Percentiles rank a stretch among this genome's conserved stretches.
phyloP scores from a whole-genome alignment of 2,888 invertebrate species.

The Parnassius orleans region DNA sequence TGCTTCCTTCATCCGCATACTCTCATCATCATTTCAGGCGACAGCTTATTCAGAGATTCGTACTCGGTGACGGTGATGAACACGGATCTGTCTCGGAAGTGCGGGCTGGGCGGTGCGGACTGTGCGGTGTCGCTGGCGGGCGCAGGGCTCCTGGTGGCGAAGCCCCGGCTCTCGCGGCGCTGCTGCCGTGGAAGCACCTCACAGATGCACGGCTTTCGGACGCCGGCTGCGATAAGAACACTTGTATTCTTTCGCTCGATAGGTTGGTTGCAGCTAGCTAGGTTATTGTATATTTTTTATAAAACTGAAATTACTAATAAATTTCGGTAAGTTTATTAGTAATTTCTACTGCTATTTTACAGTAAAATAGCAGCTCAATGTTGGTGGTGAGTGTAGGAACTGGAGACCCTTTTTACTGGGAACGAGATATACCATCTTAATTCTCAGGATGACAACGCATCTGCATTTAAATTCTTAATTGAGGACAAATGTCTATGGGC shows the following conservation, averaged over 20 bases:
- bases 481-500: no score
- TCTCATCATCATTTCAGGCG: slow-evolving; percentile 59
- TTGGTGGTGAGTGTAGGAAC: no score
- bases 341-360: no score
- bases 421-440: no score
- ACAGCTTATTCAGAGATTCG: slow-evolving; percentile 68
- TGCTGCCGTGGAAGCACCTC: slow-evolving; percentile 83
- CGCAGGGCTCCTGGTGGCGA: slow-evolving; percentile 79
- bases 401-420: no score
- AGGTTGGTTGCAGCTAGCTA: slow-evolving; percentile 61
- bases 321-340: no score
- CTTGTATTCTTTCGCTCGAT: slow-evolving; percentile 83
- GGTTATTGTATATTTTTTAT: no score
- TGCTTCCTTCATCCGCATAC: slow-evolving; percentile 39
- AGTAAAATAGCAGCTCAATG: no score
- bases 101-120: slow-evolving; percentile 81
- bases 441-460: no score
- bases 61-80: slow-evolving; percentile 83
- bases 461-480: no score
- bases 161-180: slow-evolving; percentile 69
- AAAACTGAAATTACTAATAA: no score
- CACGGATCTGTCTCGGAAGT: slow-evolving; percentile 82
- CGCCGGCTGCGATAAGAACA: slow-evolving; percentile 78
- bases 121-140: slow-evolving; percentile 79
- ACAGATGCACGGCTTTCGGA: slow-evolving; percentile 75